phyloP scores from a whole-genome alignment of 2,113 vertebrate species.

The Onychorhynchus coronatus region DNA sequence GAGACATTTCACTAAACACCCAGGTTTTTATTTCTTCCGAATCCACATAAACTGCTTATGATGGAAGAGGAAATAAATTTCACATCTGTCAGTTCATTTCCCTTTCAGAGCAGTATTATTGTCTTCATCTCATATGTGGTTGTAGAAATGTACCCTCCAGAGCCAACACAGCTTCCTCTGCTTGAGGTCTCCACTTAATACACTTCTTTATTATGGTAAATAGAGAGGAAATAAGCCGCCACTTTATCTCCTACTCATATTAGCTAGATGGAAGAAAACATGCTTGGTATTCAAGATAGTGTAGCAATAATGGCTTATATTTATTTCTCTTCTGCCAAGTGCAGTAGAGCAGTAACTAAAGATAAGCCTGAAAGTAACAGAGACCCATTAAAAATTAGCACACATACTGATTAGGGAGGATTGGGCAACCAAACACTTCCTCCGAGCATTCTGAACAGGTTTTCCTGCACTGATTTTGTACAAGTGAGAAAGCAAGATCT shows the following conservation, averaged over 20 bases:
- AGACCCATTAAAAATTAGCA: neutral
- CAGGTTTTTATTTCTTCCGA: neutral
- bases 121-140: neutral
- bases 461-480: neutral
- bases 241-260: neutral
- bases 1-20: neutral
- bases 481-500: neutral
- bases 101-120: neutral
- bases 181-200: neutral
- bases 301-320: neutral
- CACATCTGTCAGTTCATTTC: neutral
- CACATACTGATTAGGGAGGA: neutral
- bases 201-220: neutral
- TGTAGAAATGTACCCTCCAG: neutral
- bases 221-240: neutral
- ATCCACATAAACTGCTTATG: neutral
- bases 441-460: neutral
- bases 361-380: neutral
- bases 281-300: neutral
- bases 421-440: neutral
- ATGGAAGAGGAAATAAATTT: neutral
- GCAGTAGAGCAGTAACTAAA: neutral
- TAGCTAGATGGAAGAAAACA: slow-evolving; percentile 13
- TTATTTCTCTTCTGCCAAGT: slow-evolving; percentile 15
- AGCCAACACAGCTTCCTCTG: neutral